Conservation (phyloP, 2,888 invertebrate genomes). For the Tenthredo mesomela region DNA sequence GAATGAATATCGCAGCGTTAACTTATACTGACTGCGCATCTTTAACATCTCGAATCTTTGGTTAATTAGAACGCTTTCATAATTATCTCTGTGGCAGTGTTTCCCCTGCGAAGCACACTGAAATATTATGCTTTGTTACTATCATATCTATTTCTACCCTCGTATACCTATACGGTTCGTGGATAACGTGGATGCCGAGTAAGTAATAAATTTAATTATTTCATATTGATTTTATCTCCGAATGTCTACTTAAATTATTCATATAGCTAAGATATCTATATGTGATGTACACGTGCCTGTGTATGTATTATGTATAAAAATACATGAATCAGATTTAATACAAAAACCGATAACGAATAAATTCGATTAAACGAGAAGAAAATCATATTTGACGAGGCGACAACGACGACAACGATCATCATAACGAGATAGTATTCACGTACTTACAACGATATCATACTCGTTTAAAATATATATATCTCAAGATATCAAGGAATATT, state of each 20-base stretch:
- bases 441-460: background rate
- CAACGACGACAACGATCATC: background rate
- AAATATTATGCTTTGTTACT: conserved; percentile 3
- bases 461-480: background rate
- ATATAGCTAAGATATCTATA: background rate
- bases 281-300: background rate
- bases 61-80: conserved; percentile 24
- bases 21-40: background rate
- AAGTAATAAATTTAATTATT: background rate
- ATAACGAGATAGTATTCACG: background rate
- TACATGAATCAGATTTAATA: background rate
- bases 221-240: conserved; percentile 1
- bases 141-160: conserved; percentile 5
- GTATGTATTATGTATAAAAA: background rate
- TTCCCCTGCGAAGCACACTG: background rate
- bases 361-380: background rate
- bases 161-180: background rate
- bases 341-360: background rate
- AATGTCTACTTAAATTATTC: background rate
- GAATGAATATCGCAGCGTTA: background rate
- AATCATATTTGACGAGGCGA: background rate
- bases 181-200: background rate
- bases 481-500: background rate
- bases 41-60: conserved; percentile 29
- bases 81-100: conserved; percentile 13